These are phyloP conservation scores for Gila robusta DNA, from an alignment of 2,797 vertebrate species.

Conservation along the genomic window DNA sequence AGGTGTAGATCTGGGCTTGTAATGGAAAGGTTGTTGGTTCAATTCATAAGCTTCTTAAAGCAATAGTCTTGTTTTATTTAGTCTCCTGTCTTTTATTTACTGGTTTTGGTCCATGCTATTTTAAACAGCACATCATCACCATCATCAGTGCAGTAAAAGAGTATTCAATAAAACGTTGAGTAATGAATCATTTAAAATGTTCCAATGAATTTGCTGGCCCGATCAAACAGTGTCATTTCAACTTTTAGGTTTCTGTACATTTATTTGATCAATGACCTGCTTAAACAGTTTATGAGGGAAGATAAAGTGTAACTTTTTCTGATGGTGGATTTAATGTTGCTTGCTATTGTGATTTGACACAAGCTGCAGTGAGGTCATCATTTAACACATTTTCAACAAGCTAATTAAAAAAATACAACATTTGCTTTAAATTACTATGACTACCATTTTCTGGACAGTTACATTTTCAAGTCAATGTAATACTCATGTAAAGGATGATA, in stretches of 20 bases:
- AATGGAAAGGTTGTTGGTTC: not conserved
- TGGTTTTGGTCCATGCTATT: not conserved
- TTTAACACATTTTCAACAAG: not conserved
- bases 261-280: not conserved
- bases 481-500: too few relatives aligned
- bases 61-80: not conserved
- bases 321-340: not conserved
- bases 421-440: not conserved
- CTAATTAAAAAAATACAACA: not conserved
- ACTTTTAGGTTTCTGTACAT: not conserved
- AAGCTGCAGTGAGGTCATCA: not conserved
- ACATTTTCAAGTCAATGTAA: not conserved
- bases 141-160: not conserved
- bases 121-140: not conserved
- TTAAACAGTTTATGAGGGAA: not conserved
- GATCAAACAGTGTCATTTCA: not conserved
- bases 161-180: not conserved
- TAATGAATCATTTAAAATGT: not conserved
- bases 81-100: not conserved
- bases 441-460: not conserved
- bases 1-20: not conserved
- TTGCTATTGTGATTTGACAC: not conserved
- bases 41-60: not conserved
- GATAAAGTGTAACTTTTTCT: not conserved
- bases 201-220: not conserved